Conservation (phyloP, 2,113 vertebrate species). For the human region DNA sequence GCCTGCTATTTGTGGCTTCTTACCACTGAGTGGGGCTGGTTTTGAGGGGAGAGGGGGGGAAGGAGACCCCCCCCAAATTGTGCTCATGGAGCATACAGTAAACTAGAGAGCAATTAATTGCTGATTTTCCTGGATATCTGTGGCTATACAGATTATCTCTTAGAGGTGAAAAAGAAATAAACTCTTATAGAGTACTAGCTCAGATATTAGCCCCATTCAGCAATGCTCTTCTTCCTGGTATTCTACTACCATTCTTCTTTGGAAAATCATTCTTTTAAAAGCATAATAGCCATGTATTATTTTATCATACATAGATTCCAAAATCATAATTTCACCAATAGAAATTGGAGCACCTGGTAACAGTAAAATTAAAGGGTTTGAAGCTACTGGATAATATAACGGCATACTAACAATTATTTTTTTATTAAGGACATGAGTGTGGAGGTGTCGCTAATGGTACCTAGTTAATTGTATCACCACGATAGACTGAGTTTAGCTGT, state of each 20-base stretch:
- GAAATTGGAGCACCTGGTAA: not conserved
- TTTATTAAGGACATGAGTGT: not conserved
- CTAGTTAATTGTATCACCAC: not conserved
- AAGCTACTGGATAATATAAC: not conserved
- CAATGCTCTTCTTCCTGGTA: not conserved
- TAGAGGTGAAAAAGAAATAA: not conserved
- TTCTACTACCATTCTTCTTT: not conserved
- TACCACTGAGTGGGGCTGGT: slow-evolving; percentile 77
- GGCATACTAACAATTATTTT: not conserved
- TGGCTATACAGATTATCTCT: slow-evolving; percentile 71
- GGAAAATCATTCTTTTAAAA: not conserved
- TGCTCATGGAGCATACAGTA: slow-evolving; percentile 86
- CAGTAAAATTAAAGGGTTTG: not conserved
- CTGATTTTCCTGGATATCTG: slow-evolving; percentile 80
- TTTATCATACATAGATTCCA: not conserved
- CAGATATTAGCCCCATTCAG: not conserved
- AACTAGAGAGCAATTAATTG: slow-evolving; percentile 85
- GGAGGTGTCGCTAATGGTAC: not conserved
- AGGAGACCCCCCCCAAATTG: not conserved
- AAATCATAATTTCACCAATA: not conserved
- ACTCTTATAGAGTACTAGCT: not conserved
- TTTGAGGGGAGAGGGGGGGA: slow-evolving; percentile 57
- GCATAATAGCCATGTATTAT: not conserved
- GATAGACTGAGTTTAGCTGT: not conserved
- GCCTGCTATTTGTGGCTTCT: slow-evolving; percentile 83